phyloP scores from a whole-genome alignment of 2,797 vertebrate genomes.

The Amphiprion clarkii region DNA sequence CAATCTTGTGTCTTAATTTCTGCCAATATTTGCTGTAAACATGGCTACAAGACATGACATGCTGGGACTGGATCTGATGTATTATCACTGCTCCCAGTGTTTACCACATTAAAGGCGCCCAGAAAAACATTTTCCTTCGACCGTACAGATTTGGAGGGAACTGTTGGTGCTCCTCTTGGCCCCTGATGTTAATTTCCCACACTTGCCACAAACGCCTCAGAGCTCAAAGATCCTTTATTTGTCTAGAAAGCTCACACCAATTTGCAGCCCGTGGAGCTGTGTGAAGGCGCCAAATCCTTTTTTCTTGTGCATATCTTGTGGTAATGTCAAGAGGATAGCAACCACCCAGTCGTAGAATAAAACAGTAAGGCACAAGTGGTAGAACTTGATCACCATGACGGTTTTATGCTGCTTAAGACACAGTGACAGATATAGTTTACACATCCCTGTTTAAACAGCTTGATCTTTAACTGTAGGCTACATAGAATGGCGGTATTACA shows the following conservation, averaged over 20 bases:
- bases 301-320: neutral
- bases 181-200: slow-evolving; percentile 28
- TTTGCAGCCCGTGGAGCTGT: neutral
- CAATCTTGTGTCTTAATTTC: neutral
- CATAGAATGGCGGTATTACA: too few relatives aligned
- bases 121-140: neutral
- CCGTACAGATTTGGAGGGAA: slow-evolving; percentile 44
- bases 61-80: neutral
- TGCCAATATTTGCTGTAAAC: neutral
- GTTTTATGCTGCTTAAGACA: neutral
- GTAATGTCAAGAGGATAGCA: neutral
- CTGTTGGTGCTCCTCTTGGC: slow-evolving; percentile 14
- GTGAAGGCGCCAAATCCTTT: slow-evolving; percentile 1
- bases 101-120: neutral
- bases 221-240: slow-evolving; percentile 58
- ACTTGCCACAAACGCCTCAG: slow-evolving; percentile 8
- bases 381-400: neutral
- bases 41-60: neutral
- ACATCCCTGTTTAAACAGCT: neutral
- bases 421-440: neutral
- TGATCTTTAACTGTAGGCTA: neutral
- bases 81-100: neutral
- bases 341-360: neutral
- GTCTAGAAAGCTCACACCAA: neutral
- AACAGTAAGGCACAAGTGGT: neutral